Percentiles rank a stretch among this genome's conserved stretches.
Conservation (phyloP, 2,888 invertebrate genomes). For the Callyntrura sp. region DNA sequence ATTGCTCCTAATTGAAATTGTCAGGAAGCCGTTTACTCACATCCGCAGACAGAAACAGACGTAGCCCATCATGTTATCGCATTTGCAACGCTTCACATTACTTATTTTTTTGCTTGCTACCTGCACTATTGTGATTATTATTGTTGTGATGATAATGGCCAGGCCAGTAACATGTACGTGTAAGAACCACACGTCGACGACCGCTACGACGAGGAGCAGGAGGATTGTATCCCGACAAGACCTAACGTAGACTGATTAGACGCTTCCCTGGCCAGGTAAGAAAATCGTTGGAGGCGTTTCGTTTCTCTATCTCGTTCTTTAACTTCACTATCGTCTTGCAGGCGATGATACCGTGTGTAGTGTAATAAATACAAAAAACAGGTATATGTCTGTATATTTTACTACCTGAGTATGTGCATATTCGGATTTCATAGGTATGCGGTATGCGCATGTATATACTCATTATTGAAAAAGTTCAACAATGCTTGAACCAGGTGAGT, state of each 20-base stretch:
- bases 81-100: constrained; percentile 53
- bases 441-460: constrained; percentile 12
- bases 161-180: constrained; percentile 61
- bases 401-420: constrained; percentile 55
- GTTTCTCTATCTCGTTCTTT: constrained; percentile 71
- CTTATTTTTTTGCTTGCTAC: constrained; percentile 53
- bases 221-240: constrained; percentile 79
- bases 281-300: constrained; percentile 81
- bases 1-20: constrained; percentile 42
- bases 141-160: constrained; percentile 57
- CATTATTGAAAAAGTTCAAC: constrained; percentile 63
- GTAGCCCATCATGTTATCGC: constrained; percentile 38
- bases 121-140: constrained; percentile 55
- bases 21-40: constrained; percentile 56
- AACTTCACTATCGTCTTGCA: constrained; percentile 47
- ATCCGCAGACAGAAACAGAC: constrained; percentile 39
- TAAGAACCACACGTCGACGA: constrained; percentile 66
- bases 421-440: constrained; percentile 17
- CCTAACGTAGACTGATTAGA: constrained; percentile 80
- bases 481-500: constrained; percentile 42
- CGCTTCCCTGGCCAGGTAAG: constrained; percentile 80
- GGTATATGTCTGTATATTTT: constrained; percentile 42
- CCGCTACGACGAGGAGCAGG: constrained; percentile 73
- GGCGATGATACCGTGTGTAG: constrained; percentile 50
- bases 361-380: constrained; percentile 51